Base-by-base conservation (phyloP, 2,888 invertebrate genomes). In the Lasioglossum zephyrum region DNA sequence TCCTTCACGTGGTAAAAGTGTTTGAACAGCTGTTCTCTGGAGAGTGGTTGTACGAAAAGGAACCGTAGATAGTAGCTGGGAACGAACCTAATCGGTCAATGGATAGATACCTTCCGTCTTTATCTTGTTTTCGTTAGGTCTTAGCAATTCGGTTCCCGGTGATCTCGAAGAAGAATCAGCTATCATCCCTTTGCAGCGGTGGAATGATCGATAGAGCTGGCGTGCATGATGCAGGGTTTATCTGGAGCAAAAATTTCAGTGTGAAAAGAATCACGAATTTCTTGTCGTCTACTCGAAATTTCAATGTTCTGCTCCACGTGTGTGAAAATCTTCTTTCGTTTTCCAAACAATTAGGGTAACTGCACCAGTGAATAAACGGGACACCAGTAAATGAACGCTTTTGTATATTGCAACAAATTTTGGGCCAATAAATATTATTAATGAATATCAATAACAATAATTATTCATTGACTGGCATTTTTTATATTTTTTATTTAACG, bases 1-100 rank as follows among this genome's bases (percentile, higher is more conserved):
- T 86, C 39, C 66, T 41, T 73, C n/a, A 60, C 73, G 22, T 41
- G 70, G 81, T 78, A 77, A 85, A 85, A 77, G 16, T 85, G 76
- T 89, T 89, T 90, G 82, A 82, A 90, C 90, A 89, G 82, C 79
- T 90, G 89, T 82, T 18, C 41, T 53, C n/a, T 2, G 22, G 41
- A 41, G 73, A 66, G 66, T 79, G 60, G 63, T 74, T 82, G 39
- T 76, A 26, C 69, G 31, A 31, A 9, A 8, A 66, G 36, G 44
- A 78, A 77, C 4, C 60, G 31, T 39, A 53, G 74, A 82, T 72
- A 84, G 13, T 69, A 22, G 36, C 16, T 44, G 70, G 47, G 9
- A 41, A 60, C 36, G 49, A 57, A 53, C 69, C 69, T 77, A 49
- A 73, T 66, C 73, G n/a, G 39, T 73, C 78, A 69, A 76, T 69